Conservation (phyloP, 2,797 vertebrate species). For the Sebastiscus tertius region DNA sequence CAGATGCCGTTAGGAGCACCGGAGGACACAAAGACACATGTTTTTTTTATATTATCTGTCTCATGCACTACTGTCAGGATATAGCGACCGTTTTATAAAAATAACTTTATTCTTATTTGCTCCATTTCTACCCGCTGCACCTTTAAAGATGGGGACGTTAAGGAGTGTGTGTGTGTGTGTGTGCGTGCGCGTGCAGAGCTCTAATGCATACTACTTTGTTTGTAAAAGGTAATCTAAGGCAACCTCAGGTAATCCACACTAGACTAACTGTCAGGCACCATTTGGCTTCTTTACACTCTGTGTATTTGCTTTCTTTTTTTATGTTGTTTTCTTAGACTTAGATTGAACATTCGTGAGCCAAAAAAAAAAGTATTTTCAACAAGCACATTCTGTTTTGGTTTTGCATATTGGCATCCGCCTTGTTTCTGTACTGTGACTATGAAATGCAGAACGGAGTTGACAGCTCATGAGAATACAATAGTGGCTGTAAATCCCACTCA, state of each 20-base stretch:
- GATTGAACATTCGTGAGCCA: not conserved
- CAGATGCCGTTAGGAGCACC: accelerated
- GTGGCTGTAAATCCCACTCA: not conserved
- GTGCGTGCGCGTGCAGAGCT: not conserved
- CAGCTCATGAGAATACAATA: not conserved
- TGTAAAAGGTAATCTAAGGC: not conserved
- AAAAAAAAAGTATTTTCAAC: not conserved
- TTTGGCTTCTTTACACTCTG: not conserved
- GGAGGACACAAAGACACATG: too few relatives aligned
- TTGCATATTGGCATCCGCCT: not conserved
- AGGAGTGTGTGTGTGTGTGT: not conserved
- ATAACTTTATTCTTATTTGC: too few relatives aligned
- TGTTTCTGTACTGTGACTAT: not conserved
- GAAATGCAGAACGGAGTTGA: not conserved
- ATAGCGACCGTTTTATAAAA: too few relatives aligned
- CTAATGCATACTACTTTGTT: slow-evolving; percentile 3
- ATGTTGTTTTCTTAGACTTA: not conserved
- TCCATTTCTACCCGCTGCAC: too few relatives aligned
- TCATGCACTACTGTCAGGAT: too few relatives aligned
- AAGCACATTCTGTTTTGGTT: not conserved
- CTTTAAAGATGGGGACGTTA: not conserved
- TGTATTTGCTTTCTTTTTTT: not conserved
- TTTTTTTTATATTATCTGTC: too few relatives aligned
- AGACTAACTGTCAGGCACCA: not conserved
- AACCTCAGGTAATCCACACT: not conserved